A percentile compares a stretch with the other conserved stretches of the same genome.
phyloP scores from a whole-genome alignment of 2,888 invertebrate genomes.

The Philonicus albiceps region DNA sequence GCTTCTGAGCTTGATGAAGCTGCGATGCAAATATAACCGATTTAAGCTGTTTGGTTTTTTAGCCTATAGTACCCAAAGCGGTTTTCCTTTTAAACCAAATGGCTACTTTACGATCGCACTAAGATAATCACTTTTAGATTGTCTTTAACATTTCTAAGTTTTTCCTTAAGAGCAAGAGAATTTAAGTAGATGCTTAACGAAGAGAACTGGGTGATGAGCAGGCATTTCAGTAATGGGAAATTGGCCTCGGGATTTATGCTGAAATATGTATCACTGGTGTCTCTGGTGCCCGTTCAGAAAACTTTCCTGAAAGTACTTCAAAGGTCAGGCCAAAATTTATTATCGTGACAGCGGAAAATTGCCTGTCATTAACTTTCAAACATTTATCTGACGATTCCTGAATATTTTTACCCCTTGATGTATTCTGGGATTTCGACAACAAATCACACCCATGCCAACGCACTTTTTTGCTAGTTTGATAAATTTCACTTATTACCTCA shows the following conservation, averaged over 20 bases:
- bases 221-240: background rate
- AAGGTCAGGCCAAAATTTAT: background rate
- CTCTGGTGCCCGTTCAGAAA: background rate
- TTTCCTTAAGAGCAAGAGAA: background rate
- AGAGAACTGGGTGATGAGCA: background rate
- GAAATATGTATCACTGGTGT: background rate
- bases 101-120: background rate
- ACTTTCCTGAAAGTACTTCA: background rate
- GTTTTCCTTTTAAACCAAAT: background rate
- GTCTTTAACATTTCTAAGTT: background rate
- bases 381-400: background rate
- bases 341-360: slow-evolving; percentile 1
- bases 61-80: background rate
- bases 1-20: background rate
- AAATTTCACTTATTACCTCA: background rate
- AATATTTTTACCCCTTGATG: background rate
- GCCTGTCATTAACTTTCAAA: background rate
- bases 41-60: background rate
- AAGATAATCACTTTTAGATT: background rate
- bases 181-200: background rate
- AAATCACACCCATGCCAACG: background rate
- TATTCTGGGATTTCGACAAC: background rate
- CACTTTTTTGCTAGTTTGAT: background rate
- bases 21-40: background rate
- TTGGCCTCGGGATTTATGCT: background rate